Conservation (phyloP, 1,140 invertebrate species). For the Paracyclopina nana region DNA sequence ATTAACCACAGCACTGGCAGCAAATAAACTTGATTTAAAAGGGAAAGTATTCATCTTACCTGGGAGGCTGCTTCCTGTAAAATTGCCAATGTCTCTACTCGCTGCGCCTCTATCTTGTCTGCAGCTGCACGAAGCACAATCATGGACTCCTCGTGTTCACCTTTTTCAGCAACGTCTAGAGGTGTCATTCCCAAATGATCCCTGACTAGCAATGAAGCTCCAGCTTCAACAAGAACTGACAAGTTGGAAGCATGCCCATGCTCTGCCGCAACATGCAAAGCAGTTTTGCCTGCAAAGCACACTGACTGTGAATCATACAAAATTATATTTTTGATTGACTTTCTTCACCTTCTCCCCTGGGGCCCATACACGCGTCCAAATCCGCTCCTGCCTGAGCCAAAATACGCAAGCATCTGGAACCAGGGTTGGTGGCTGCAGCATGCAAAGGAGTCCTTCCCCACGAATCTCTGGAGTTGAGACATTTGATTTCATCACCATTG, state of each 20-base stretch:
- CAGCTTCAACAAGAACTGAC: conserved; percentile 39
- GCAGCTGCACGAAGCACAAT: no score
- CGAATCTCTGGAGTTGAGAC: conserved; percentile 50
- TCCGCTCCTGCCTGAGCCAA: conserved; percentile 48
- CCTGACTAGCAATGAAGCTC: conserved; percentile 39
- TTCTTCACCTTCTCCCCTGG: conserved; percentile 37
- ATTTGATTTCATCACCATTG: conserved; percentile 42
- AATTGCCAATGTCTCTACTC: no score
- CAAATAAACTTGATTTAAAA: no score
- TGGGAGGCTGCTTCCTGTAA: no score
- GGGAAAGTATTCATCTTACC: no score
- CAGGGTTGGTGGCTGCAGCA: conserved; percentile 65
- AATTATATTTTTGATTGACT: conserved; percentile 26
- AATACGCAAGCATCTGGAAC: conserved; percentile 51
- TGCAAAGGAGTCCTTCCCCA: conserved; percentile 60
- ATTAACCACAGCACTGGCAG: no score
- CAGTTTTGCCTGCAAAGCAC: no score
- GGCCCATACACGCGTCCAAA: conserved; percentile 43
- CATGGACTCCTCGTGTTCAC: conserved; percentile 43
- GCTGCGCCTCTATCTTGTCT: no score
- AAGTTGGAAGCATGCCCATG: conserved; percentile 52
- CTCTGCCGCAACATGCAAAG: conserved; percentile 57
- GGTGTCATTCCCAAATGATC: conserved; percentile 47
- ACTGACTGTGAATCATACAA: conserved; percentile 21
- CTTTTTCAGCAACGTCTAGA: conserved; percentile 50